Conservation (phyloP, 2,797 vertebrate species). For the Nyctibius grandis region DNA sequence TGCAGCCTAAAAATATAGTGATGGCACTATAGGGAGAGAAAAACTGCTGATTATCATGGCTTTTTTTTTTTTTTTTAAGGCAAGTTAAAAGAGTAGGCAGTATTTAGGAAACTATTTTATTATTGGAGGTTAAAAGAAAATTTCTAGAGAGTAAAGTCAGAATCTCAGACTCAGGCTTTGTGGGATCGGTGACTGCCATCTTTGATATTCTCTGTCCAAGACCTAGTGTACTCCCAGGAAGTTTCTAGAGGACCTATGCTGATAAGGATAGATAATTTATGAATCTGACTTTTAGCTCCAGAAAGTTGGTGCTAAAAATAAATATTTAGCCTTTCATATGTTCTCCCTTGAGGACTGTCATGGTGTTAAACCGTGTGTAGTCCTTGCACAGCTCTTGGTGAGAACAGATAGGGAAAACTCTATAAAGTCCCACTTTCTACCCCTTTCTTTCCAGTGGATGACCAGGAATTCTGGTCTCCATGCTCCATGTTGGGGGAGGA, state of each 20-base stretch:
- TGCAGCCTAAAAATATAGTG: constrained; percentile 35
- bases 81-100: neutral
- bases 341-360: neutral
- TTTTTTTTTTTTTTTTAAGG: neutral
- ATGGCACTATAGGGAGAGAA: neutral
- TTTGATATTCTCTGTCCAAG: neutral
- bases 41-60: neutral
- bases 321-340: neutral
- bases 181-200: neutral
- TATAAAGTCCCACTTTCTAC: neutral
- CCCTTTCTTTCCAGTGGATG: neutral
- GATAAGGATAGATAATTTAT: neutral
- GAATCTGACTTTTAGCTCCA: neutral
- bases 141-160: neutral
- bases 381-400: neutral
- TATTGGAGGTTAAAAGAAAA: neutral
- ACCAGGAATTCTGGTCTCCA: neutral
- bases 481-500: too few species aligned
- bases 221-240: neutral
- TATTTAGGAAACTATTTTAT: neutral
- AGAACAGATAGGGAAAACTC: neutral
- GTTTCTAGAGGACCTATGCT: neutral
- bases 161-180: neutral
- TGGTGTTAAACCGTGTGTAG: neutral
- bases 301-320: neutral